Evolutionary conservation across 2,797 vertebrate species (phyloP), one percentile per base, ranked within the genome.

Genomic region (Fistularia commersonii): DNA sequence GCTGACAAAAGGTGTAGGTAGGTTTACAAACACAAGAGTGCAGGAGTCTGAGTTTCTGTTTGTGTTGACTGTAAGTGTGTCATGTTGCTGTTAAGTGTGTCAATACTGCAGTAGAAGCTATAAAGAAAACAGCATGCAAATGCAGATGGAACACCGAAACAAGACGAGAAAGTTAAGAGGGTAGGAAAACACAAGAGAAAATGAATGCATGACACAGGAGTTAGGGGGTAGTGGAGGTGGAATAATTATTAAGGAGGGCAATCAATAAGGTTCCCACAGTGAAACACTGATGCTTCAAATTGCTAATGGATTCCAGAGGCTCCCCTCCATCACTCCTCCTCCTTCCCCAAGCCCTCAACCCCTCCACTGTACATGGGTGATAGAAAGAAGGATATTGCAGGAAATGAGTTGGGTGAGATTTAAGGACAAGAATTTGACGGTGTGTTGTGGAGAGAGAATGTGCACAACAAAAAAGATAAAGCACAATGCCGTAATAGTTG

Each of bases 181-280:
- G 35, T 10, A 36, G 35, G 6, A 49, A 12, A 66, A 45, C 53
- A 36, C 8, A 3, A 48, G 58, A 46, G 40, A 68, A 64, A 65
- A 44, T 48, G 37, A 66, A 66, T 54, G 56, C 32, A 14, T 60
- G 77, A 76, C 65, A 45, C 57, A 74, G 63, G 35, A 60, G 66
- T 69, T 52, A 77, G 62, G 63, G 72, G 66, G 57, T 65, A 79
- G 73, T 51, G 66, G 66, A 82, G 74, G 82, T 69, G 78, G 85
- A 89, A 89, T 90, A 87, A 88, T 88, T 86, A 88, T 54, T 88
- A 85, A 88, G 81, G 73, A 83, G 81, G 77, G 79, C 83, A 76
- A 91, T 91, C 89, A 88, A 91, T 91, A 90, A 77, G 86, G 87
- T 91, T 91, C 89, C 88, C 90, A 91, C 87, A 88, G 87, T 73